Evolutionary conservation across 2,888 invertebrate species (phyloP).

Genomic region (Cordilura impudica): DNA sequence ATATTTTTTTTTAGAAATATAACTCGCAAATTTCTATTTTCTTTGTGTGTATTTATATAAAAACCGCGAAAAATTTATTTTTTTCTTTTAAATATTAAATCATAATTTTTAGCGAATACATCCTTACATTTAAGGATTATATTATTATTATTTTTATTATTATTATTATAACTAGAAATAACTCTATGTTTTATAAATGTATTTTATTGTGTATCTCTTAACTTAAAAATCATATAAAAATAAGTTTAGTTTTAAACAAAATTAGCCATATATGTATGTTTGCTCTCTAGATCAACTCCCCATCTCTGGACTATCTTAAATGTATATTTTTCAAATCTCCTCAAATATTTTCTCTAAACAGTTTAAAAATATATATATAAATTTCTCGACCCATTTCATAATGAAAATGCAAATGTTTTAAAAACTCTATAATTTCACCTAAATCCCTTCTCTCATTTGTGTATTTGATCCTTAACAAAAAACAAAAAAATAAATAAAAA

Average conservation of each 20-base stretch:
- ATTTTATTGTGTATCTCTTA: constrained; percentile 53
- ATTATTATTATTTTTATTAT: constrained; percentile 30
- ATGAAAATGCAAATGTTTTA: neutral
- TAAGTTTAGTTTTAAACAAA: constrained; percentile 33
- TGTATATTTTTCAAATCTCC: constrained; percentile 6
- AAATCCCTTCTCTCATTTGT: neutral
- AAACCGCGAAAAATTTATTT: constrained; percentile 7
- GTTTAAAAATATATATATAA: constrained; percentile 46
- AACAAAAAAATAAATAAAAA: no score
- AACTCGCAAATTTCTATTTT: constrained; percentile 35
- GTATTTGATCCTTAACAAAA: neutral
- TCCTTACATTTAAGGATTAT: constrained; percentile 62
- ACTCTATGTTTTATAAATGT: constrained; percentile 42
- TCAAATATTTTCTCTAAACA: neutral
- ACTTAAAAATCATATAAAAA: constrained; percentile 36
- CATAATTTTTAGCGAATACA: constrained; percentile 53
- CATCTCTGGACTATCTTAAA: neutral
- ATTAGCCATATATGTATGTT: constrained; percentile 43
- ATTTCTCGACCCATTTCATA: neutral
- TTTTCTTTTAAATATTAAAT: constrained; percentile 18
- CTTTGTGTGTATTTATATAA: constrained; percentile 30
- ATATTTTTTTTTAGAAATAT: constrained; percentile 25
- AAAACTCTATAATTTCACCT: neutral
- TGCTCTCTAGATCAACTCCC: neutral
- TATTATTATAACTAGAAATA: constrained; percentile 28